Conservation (phyloP, 2,113 vertebrate species). For the Indicator maculatus region DNA sequence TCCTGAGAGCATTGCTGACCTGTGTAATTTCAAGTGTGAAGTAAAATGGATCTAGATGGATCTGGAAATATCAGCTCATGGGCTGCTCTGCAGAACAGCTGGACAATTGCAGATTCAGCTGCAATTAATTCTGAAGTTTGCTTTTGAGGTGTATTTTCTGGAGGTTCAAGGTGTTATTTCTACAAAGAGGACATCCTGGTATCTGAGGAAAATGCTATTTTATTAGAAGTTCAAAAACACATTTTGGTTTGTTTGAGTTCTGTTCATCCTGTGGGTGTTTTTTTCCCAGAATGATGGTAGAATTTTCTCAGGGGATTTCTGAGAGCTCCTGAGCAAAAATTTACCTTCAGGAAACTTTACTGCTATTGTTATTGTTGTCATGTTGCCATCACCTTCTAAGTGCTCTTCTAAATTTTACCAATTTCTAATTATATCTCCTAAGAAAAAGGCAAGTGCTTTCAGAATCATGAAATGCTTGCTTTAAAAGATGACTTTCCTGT, state of each 20-base stretch:
- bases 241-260: fast-evolving
- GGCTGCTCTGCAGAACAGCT: not conserved
- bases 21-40: not conserved
- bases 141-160: not conserved
- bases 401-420: not conserved
- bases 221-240: not conserved
- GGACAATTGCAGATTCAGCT: not conserved
- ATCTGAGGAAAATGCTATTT: not conserved
- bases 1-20: conserved; percentile 6
- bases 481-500: fast-evolving
- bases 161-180: not conserved
- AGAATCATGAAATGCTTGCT: not conserved
- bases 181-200: not conserved
- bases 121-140: not conserved
- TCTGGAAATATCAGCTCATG: not conserved
- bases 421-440: not conserved
- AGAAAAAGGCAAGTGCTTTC: not conserved
- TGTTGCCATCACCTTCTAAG: not conserved
- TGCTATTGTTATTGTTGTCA: not conserved
- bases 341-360: not conserved
- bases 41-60: not conserved
- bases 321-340: not conserved
- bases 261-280: not conserved
- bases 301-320: not conserved
- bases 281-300: not conserved